Conservation (phyloP, 2,888 invertebrate genomes). For the Cacoxenus indagator region DNA sequence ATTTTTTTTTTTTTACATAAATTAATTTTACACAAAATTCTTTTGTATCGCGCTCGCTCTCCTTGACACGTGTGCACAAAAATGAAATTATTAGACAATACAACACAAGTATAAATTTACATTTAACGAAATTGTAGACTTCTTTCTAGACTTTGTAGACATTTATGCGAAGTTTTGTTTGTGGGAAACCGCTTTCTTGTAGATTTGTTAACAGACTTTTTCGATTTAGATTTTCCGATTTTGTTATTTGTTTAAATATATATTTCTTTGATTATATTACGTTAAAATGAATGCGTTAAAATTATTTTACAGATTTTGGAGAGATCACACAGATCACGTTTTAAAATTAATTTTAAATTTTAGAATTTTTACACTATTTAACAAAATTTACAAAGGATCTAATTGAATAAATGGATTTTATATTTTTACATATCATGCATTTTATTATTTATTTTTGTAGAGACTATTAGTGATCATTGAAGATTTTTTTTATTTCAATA, state of each 20-base stretch:
- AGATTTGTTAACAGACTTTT: background rate
- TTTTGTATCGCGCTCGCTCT: background rate
- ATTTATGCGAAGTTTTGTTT: background rate
- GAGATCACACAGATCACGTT: slow-evolving; percentile 39
- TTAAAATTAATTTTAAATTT: slow-evolving; percentile 32
- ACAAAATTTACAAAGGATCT: slow-evolving; percentile 20
- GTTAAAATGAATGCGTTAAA: slow-evolving; percentile 48
- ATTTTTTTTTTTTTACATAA: background rate
- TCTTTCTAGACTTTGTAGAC: background rate
- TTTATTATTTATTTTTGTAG: slow-evolving; percentile 23
- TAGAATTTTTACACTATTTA: slow-evolving; percentile 33
- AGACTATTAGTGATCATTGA: background rate
- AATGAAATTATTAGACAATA: background rate
- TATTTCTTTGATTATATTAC: slow-evolving; percentile 52
- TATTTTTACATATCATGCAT: slow-evolving; percentile 58
- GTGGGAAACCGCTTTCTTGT: background rate
- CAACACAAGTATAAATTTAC: background rate
- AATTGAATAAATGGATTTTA: slow-evolving; percentile 14
- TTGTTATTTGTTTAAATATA: slow-evolving; percentile 35
- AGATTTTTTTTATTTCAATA: slow-evolving; percentile 34
- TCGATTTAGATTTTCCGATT: background rate
- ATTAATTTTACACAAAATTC: background rate
- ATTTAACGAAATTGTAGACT: background rate
- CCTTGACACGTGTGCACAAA: background rate
- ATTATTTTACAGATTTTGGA: slow-evolving; percentile 39